Conservation (phyloP, 2,797 vertebrate species). For the Falco columbarius region DNA sequence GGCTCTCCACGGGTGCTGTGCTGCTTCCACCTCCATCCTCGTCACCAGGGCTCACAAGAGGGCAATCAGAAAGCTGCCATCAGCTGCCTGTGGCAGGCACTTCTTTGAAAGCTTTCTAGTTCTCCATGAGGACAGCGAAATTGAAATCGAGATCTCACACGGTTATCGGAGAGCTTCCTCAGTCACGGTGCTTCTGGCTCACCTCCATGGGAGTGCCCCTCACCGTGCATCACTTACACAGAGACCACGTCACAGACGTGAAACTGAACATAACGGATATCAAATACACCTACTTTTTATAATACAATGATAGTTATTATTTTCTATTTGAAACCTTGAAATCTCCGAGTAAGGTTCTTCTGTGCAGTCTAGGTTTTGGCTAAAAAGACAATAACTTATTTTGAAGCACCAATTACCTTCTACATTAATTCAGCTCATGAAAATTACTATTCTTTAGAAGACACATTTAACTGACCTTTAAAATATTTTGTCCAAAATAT, state of each 20-base stretch:
- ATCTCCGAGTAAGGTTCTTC: not conserved
- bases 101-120: not conserved
- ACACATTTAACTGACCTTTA: not conserved
- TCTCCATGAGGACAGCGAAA: not conserved
- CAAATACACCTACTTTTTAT: not conserved
- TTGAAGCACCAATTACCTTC: not conserved
- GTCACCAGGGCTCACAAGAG: not conserved
- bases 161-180: not conserved
- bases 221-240: not conserved
- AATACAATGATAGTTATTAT: not conserved
- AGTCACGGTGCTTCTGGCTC: not conserved
- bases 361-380: not conserved
- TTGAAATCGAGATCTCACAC: not conserved
- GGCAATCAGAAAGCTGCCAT: not conserved
- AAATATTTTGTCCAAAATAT: not conserved
- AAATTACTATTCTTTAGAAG: not conserved
- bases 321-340: not conserved
- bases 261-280: not conserved
- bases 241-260: fast-evolving
- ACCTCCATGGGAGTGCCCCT: not conserved
- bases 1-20: not conserved
- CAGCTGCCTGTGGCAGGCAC: not conserved
- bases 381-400: not conserved
- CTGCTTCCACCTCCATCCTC: not conserved
- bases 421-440: not conserved